Evolutionary conservation across 1,140 invertebrate species (phyloP), one percentile per base, ranked within the genome.

Genomic region (Pteromalus puparum): DNA sequence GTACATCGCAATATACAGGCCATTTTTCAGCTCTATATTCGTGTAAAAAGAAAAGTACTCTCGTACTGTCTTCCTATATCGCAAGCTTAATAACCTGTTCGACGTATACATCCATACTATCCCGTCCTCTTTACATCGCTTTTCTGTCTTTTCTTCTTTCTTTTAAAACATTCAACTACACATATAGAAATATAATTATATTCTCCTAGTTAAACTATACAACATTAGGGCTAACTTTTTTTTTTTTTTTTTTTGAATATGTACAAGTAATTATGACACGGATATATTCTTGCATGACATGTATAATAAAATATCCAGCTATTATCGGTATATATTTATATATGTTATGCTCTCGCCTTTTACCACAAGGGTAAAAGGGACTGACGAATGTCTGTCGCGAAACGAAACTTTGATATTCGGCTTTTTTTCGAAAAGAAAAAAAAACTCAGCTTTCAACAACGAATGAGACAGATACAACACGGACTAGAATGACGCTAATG

Each of bases 181-280:
- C 65, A 82, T 83, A 86, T 68, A 85, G 70, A 85, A 86, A 81
- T 86, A 87, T 77, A 82, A 77, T 81, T 82, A 85, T 82, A 85
- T 76, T 85, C 53, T 73, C 28, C 68, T 85, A 84, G 53, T 80
- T 73, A 75, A 65, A 81, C 48, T 87, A 85, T 86, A 75, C 81
- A 87, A 85, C 61, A 80, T 72, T 87, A 84, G 61, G 28, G 84
- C 80, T 86, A 82, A 74, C 73, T 61, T 82, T 26, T 34, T 34
- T 34, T 34, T 30, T 30, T 30, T 30, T 30, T 30, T 34, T 34
- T 86, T 86, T 42, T 67, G 53, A 72, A 74, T 88, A 88, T 89
- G 78, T 89, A 89, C 88, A 89, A 87, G 88, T 78, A 89, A 21
- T 85, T 87, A 87, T 88, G 86, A 89, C 87, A 88, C 85, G 73